Conservation (phyloP, 1,140 invertebrate genomes). For the Rhopalosiphum maidis region DNA sequence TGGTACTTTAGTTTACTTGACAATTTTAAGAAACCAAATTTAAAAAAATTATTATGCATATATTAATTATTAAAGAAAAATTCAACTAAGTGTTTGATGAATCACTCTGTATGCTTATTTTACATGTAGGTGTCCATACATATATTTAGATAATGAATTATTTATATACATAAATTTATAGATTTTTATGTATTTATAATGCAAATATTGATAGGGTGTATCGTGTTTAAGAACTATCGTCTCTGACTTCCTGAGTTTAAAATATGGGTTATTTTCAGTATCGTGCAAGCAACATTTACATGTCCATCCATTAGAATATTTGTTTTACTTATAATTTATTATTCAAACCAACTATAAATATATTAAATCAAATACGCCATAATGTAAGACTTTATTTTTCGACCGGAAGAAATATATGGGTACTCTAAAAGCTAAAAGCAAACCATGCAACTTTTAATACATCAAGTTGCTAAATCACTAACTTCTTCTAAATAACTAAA, state of each 20-base stretch:
- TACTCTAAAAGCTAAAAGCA: neutral
- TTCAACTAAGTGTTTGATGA: neutral
- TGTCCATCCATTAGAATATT: constrained; percentile 5
- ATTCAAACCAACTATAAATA: neutral
- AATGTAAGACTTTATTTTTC: neutral
- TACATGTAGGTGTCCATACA: neutral
- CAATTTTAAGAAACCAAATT: neutral
- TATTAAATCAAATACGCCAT: neutral
- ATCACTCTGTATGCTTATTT: neutral
- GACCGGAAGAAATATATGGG: neutral
- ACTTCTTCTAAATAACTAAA: neutral
- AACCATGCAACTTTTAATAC: neutral
- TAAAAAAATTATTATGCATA: neutral
- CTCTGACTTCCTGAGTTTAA: neutral
- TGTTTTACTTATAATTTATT: neutral
- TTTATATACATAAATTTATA: neutral
- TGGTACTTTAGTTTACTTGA: neutral
- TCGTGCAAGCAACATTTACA: neutral
- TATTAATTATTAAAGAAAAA: neutral
- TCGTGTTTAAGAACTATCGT: neutral
- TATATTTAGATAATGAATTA: constrained; percentile 2
- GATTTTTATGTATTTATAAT: neutral
- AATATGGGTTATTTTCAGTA: neutral
- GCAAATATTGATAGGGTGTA: neutral
- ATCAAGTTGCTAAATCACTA: neutral